These are phyloP conservation scores for Oscheius sp. DNA, from an alignment of 2,888 invertebrate species.

Conservation along the genomic window DNA sequence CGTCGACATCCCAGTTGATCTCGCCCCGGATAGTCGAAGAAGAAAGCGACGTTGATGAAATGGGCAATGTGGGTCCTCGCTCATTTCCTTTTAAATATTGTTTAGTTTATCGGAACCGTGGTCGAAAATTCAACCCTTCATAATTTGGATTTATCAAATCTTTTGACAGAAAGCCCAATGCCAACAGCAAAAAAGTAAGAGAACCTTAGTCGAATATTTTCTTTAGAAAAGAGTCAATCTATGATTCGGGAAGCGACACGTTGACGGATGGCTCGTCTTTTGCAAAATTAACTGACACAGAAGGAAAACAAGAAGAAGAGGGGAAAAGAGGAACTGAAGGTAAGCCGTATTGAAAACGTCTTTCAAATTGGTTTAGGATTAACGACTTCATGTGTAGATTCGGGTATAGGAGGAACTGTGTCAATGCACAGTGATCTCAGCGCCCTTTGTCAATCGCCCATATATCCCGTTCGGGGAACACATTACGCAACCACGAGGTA, in stretches of 20 bases:
- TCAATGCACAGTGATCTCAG: constrained; percentile 68
- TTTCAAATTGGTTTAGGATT: background rate
- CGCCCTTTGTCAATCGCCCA: constrained; percentile 47
- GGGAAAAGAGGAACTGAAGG: constrained; percentile 1
- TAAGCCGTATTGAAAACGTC: background rate
- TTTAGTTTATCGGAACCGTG: constrained; percentile 20
- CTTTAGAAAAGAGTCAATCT: constrained; percentile 15
- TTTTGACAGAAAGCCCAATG: constrained; percentile 12
- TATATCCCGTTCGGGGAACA: constrained; percentile 22
- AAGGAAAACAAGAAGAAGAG: background rate
- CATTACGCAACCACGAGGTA: background rate
- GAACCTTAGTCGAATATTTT: background rate
- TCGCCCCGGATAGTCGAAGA: constrained; percentile 26
- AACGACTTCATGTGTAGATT: constrained; percentile 61
- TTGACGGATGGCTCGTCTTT: constrained; percentile 34
- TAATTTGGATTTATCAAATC: background rate
- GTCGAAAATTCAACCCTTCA: background rate
- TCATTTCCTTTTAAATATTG: background rate
- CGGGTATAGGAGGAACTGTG: constrained; percentile 64
- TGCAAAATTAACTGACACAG: constrained; percentile 3
- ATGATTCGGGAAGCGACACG: constrained; percentile 25
- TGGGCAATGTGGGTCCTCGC: constrained; percentile 28
- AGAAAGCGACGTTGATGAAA: constrained; percentile 12
- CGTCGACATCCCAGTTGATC: constrained; percentile 9
- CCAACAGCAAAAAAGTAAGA: constrained; percentile 8